A percentile compares a stretch with the other conserved stretches of the same genome.
These are phyloP conservation scores for Philopotamus ludificatus DNA, from an alignment of 1,140 invertebrate species.

Conservation along the genomic window DNA sequence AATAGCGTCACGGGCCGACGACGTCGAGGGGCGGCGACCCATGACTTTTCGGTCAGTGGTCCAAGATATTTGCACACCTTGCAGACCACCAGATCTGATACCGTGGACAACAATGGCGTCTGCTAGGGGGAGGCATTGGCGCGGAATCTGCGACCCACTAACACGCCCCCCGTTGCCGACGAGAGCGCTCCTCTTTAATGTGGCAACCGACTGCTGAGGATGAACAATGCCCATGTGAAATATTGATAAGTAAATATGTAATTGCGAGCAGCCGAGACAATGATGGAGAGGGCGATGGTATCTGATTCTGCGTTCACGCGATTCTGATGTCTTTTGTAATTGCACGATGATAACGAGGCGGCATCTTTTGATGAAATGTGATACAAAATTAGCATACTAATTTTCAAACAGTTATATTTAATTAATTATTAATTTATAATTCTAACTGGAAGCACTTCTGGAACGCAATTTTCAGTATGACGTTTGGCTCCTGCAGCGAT, in stretches of 20 bases:
- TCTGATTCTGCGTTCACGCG: not conserved
- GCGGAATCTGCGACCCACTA: not conserved
- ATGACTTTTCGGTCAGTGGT: constrained; percentile 41
- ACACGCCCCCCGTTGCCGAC: not conserved
- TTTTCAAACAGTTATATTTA: too few relatives aligned
- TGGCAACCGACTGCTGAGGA: too few relatives aligned
- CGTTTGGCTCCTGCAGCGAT: too few relatives aligned
- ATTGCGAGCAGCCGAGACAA: not conserved
- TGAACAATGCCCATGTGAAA: not conserved
- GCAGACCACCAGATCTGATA: not conserved
- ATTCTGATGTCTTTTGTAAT: not conserved
- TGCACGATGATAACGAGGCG: too few relatives aligned
- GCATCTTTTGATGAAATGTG: too few relatives aligned
- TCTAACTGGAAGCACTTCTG: too few relatives aligned
- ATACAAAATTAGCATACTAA: too few relatives aligned
- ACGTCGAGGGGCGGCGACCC: constrained; percentile 22
- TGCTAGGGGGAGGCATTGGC: not conserved
- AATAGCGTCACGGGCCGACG: not conserved
- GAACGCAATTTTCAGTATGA: too few relatives aligned
- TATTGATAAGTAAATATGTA: not conserved
- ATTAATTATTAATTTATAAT: too few relatives aligned
- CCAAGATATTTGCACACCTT: constrained; percentile 16
- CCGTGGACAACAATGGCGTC: not conserved
- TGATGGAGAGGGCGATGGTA: not conserved
- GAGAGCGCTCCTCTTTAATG: too few relatives aligned